These are phyloP conservation scores for Antigone vipio DNA, from an alignment of 2,113 vertebrate species.

Conservation along the genomic window DNA sequence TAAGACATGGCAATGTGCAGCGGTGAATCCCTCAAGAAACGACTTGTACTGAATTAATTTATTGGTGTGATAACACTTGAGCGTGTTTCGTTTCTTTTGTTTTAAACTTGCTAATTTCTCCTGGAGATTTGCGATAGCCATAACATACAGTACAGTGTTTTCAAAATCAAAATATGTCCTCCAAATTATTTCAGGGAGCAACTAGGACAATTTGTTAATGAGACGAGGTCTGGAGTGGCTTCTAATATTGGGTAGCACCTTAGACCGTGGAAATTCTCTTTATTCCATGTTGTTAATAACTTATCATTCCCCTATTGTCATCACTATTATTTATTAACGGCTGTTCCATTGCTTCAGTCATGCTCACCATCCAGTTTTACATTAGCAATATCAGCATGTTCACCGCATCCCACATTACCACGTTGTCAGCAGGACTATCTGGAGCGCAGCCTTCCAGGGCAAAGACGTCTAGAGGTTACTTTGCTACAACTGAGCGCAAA, in stretches of 20 bases:
- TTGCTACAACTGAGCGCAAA: neutral
- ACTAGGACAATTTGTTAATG: neutral
- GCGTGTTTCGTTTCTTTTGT: neutral
- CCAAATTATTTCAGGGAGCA: neutral
- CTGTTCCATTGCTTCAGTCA: neutral
- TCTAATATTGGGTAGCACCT: neutral
- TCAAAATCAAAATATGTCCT: neutral
- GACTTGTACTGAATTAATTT: neutral
- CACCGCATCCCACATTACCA: accelerated
- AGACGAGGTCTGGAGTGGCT: neutral
- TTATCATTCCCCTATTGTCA: neutral
- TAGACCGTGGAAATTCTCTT: neutral
- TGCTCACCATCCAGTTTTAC: neutral
- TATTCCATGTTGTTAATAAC: neutral
- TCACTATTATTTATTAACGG: neutral
- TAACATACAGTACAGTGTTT: accelerated
- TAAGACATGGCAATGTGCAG: accelerated
- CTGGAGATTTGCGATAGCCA: neutral
- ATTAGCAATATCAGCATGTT: accelerated
- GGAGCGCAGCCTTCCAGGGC: neutral
- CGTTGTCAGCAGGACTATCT: accelerated
- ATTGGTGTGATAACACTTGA: too few relatives aligned
- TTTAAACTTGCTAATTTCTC: neutral
- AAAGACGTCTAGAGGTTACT: neutral
- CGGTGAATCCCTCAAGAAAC: neutral